Conservation (phyloP, 2,888 invertebrate species). For the Lochmaea capreae region DNA sequence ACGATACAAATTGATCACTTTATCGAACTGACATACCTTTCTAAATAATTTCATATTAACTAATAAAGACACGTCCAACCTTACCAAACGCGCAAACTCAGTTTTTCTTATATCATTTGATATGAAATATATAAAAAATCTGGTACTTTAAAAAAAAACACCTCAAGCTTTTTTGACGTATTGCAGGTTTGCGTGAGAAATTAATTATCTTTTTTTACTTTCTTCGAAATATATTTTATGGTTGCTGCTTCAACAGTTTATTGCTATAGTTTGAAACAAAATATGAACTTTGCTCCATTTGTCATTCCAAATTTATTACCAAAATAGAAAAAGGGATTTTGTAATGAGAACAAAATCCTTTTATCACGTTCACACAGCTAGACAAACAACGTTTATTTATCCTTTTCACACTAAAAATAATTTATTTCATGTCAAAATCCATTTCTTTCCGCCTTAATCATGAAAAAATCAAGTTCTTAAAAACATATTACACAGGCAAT, state of each 20-base stretch:
- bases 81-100: too few relatives aligned
- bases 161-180: neutral
- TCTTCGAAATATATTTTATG: neutral
- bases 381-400: neutral
- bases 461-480: neutral
- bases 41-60: neutral
- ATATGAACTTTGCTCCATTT: neutral
- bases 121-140: neutral
- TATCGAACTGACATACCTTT: neutral
- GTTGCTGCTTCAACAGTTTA: neutral
- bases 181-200: slow-evolving; percentile 12
- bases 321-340: neutral
- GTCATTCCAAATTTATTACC: neutral
- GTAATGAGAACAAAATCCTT: neutral
- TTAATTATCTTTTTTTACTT: slow-evolving; percentile 1
- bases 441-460: neutral
- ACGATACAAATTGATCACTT: neutral
- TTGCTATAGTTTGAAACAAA: neutral
- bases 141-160: neutral
- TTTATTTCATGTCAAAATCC: too few relatives aligned
- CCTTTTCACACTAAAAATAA: too few relatives aligned
- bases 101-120: too few relatives aligned
- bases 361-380: neutral
- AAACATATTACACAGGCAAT: slow-evolving; percentile 17
- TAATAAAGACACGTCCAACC: neutral